Percentiles rank a stretch among this genome's conserved stretches.
Conservation (phyloP, 2,888 invertebrate genomes). For the Oscheius sp. region DNA sequence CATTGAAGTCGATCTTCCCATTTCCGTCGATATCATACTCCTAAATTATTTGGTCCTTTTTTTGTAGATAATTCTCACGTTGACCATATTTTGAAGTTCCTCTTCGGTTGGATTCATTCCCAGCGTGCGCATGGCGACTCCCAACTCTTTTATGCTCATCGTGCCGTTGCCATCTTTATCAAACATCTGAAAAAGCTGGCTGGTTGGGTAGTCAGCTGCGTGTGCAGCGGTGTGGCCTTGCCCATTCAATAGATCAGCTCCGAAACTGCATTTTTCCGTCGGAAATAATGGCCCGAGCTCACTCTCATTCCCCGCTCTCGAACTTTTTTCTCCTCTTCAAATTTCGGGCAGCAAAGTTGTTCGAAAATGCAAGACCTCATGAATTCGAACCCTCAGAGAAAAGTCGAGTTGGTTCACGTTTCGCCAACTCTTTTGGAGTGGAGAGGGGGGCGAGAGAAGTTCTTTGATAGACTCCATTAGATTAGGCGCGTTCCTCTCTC, state of each 20-base stretch:
- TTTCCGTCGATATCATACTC: constrained; percentile 70
- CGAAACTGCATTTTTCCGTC: too few species aligned
- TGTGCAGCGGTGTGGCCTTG: too few species aligned
- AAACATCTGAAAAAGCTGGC: constrained; percentile 66
- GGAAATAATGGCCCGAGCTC: too few species aligned
- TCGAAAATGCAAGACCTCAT: too few species aligned
- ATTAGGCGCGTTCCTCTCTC: background rate
- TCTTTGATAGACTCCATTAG: background rate
- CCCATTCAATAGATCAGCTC: too few species aligned
- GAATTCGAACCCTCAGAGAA: too few species aligned
- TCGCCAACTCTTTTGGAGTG: background rate
- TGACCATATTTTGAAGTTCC: constrained; percentile 67
- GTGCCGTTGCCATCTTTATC: constrained; percentile 70
- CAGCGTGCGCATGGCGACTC: constrained; percentile 70
- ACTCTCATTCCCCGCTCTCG: too few species aligned
- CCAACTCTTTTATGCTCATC: constrained; percentile 70
- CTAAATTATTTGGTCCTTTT: too few species aligned
- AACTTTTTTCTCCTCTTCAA: background rate
- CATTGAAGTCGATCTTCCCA: constrained; percentile 70
- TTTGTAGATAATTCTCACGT: too few species aligned
- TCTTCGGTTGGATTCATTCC: constrained; percentile 70
- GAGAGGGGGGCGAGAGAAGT: background rate
- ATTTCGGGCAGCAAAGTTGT: too few species aligned
- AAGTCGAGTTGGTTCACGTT: too few species aligned
- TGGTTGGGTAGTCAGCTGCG: too few species aligned